Percentiles rank a stretch among this genome's conserved stretches.
Evolutionary conservation across 37 sponge, comb jelly and placozoan genomes (phyloP).

Genomic region (Spongilla lacustris): DNA sequence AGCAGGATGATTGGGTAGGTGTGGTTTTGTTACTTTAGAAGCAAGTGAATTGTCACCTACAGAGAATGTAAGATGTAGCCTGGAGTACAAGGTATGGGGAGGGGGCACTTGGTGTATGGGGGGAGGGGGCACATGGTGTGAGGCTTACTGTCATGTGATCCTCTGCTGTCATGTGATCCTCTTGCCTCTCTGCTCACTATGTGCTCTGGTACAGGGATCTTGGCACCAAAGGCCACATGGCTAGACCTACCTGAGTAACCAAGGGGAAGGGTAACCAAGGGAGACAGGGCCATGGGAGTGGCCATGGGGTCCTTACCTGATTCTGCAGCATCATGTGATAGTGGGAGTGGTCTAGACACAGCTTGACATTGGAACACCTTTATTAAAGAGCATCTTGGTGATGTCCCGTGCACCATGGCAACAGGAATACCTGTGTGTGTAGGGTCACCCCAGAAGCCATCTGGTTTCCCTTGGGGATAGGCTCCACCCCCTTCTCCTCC

Average conservation of each 20-base stretch:
- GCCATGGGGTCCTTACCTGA: too few relatives aligned
- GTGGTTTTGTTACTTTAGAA: too few relatives aligned
- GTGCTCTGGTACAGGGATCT: constrained; percentile 73
- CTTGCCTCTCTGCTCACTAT: background rate
- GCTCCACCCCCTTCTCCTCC: background rate
- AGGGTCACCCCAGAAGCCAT: background rate
- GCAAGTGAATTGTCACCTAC: too few relatives aligned
- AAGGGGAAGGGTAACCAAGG: background rate
- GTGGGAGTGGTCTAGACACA: background rate
- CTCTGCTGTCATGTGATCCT: too few relatives aligned
- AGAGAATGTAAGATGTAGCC: too few relatives aligned
- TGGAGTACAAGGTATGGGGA: too few relatives aligned
- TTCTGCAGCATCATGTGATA: background rate
- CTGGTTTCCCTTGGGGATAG: constrained; percentile 22
- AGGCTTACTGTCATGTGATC: too few relatives aligned
- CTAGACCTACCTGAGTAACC: constrained; percentile 9
- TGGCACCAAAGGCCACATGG: constrained; percentile 76
- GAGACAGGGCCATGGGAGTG: too few relatives aligned
- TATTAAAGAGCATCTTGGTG: background rate
- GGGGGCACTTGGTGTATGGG: too few relatives aligned
- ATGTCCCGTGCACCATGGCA: background rate
- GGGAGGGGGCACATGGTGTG: too few relatives aligned
- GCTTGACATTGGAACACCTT: background rate
- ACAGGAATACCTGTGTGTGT: constrained; percentile 11
- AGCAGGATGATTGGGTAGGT: too few relatives aligned